These are phyloP conservation scores for Paragorgia papillata DNA, from an alignment of 92 coral and sea anemone species.

Conservation along the genomic window DNA sequence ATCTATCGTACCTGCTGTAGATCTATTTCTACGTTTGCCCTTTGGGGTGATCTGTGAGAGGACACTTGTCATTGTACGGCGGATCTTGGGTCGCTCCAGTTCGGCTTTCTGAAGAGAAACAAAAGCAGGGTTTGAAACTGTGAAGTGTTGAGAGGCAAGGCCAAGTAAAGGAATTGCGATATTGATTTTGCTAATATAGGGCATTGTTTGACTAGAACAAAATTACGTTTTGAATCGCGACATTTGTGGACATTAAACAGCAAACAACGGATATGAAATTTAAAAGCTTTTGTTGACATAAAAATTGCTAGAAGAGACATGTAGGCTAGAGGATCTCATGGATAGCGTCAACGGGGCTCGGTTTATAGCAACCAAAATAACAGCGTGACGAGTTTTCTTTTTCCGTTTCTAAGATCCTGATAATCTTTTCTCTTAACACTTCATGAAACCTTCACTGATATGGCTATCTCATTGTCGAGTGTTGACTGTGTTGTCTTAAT, in stretches of 20 bases:
- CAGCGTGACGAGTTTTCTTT: no score
- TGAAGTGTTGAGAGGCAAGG: background rate
- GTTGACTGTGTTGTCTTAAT: no score
- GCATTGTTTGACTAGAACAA: background rate
- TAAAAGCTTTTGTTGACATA: constrained; percentile 7
- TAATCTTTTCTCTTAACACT: no score
- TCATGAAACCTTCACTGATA: no score
- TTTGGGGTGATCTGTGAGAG: constrained; percentile 31
- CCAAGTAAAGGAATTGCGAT: background rate
- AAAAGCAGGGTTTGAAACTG: background rate
- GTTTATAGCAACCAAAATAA: no score
- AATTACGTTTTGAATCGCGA: constrained; percentile 23
- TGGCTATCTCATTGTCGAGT: no score
- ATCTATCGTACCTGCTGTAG: background rate
- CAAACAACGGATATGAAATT: constrained; percentile 21
- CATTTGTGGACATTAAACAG: constrained; percentile 20
- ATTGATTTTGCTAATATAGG: constrained; percentile 6
- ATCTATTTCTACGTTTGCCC: background rate
- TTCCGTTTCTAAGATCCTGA: no score
- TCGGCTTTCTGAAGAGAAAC: background rate
- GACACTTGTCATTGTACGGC: constrained; percentile 31
- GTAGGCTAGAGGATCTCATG: background rate
- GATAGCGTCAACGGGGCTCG: background rate
- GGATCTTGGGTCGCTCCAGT: constrained; percentile 17
- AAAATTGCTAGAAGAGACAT: background rate